Evolutionary conservation across 1,140 invertebrate genomes (phyloP), one percentile per base, ranked within the genome.

Genomic region (Panagrolaimus sp.): DNA sequence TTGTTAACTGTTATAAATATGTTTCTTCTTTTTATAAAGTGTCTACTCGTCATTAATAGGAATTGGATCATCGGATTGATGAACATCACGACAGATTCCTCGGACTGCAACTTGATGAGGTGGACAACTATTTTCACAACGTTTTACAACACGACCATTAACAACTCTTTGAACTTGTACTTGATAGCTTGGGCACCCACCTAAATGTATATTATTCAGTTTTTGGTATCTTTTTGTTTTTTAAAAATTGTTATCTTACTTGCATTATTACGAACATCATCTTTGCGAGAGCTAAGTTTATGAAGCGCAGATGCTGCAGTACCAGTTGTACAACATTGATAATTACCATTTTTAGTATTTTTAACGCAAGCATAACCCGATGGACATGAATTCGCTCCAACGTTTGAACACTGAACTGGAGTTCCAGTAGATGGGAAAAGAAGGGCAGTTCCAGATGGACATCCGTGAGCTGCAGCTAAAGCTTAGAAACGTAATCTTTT

Each of bases 351-450:
- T 9, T 70, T 72, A 9, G 69, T 69, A 53, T 67, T 73, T 23
- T 64, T 57, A 13, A 79, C 38, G 57, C 78, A 82, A 23, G 70
- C 69, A 51, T 71, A 81, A 27, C 75, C 78, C 2, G 65, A 20
- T 9, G 79, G 75, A 64, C 69, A 72, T n/a, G 78, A 67, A 53
- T 70, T 70, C 0, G 42, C 46, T n/a, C 68, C 75, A 44, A 43
- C 64, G 38, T 53, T 63, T 42, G 61, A 79, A 66, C 70, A 81
- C 38, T 80, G 80, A 31, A 80, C 74, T 20, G 76, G 77, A 9
- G 74, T 78, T 62, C 78, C 80, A n/a, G 78, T 82, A 9, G 80
- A 81, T 20, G 79, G 79, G 71, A 81, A 81, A 0, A 81, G 72
- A 5, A 82, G 66, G 13, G 79, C 80, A 13, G 44, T 63, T 11